A percentile compares a stretch with the other conserved stretches of the same genome.
Conservation (phyloP, 2,888 invertebrate species). For the Piscicola geometra region DNA sequence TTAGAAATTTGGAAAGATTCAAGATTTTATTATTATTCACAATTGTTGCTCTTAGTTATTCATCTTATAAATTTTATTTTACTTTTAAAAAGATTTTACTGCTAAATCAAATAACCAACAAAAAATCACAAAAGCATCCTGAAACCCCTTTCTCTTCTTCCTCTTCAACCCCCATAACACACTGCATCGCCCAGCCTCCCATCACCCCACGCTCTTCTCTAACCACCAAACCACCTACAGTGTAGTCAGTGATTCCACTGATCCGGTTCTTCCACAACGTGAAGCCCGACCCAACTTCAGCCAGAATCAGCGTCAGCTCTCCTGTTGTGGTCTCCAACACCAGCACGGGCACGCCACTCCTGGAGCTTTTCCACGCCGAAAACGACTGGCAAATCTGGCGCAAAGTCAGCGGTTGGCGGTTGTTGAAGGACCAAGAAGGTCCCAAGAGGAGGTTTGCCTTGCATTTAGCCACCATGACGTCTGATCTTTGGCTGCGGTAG, state of each 20-base stretch:
- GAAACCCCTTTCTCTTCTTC: too few species aligned
- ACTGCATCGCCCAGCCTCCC: too few species aligned
- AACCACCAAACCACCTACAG: conserved; percentile 62
- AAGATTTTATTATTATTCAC: too few species aligned
- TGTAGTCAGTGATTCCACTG: conserved; percentile 72
- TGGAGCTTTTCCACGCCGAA: conserved; percentile 65
- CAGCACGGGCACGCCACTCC: conserved; percentile 74
- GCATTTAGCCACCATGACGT: conserved; percentile 71
- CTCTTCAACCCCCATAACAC: too few species aligned
- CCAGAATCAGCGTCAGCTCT: conserved; percentile 67
- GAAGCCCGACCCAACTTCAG: conserved; percentile 77
- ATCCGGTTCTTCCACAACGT: conserved; percentile 76
- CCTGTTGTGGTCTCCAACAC: conserved; percentile 73
- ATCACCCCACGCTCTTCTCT: too few species aligned
- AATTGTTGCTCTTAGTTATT: too few species aligned
- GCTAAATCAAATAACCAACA: too few species aligned
- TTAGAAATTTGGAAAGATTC: too few species aligned
- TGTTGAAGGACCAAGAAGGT: background rate
- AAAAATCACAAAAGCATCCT: too few species aligned
- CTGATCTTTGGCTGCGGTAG: conserved; percentile 69
- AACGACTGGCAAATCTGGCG: background rate
- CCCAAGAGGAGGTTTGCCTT: conserved; percentile 61
- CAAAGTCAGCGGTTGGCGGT: background rate
- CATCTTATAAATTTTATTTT: too few species aligned
- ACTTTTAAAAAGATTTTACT: too few species aligned